Base-by-base conservation (phyloP, 2,797 vertebrate genomes). In the Euphonia xanthogaster region DNA sequence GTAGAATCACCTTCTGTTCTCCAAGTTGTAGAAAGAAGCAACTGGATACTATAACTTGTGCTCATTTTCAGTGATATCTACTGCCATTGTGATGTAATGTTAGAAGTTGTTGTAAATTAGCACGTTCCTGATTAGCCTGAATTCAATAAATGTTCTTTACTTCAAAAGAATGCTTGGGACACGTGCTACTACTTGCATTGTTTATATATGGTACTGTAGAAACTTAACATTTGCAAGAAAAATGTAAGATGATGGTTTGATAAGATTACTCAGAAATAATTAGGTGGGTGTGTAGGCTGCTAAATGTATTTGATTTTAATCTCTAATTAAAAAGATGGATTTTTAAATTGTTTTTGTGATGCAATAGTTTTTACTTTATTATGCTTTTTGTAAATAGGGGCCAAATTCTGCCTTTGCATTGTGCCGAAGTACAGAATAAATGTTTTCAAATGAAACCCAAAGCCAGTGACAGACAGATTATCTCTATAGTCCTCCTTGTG, bases 301-400 rank as follows among this genome's bases (percentile, higher is more conserved):
- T 94, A 96, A 97, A 82, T 97, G 91, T 95, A 95, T 96, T 96
- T 93, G 96, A 97, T 97, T 97, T 86, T 96, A 96, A 97, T 97
- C 95, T 97, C 88, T 97, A 97, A 97, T 97, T 96, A 97, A 96
- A 94, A 96, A 94, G 92, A 86, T 93, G 86, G 71, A 94, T 83
- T 94, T 96, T 97, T 96, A 27, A 93, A 94, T 97, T 93, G 96
- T 88, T 94, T 91, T 94, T 96, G 93, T 97, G 89, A 95, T 97
- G 95, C 96, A 97, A 94, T 94, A 96, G 88, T 54, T 91, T 89
- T 97, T 83, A 80, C 63, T 97, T 96, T 84, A 68, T 94, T 97
- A 74, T 91, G 55, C 65, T 47, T 94, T 91, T 75, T 75, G 82
- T 91, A 96, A 96, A 95, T 61, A 93, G 61, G 42, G 75, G 42